Base-by-base conservation (phyloP, 2,888 invertebrate species). In the Tipula lateralis region DNA sequence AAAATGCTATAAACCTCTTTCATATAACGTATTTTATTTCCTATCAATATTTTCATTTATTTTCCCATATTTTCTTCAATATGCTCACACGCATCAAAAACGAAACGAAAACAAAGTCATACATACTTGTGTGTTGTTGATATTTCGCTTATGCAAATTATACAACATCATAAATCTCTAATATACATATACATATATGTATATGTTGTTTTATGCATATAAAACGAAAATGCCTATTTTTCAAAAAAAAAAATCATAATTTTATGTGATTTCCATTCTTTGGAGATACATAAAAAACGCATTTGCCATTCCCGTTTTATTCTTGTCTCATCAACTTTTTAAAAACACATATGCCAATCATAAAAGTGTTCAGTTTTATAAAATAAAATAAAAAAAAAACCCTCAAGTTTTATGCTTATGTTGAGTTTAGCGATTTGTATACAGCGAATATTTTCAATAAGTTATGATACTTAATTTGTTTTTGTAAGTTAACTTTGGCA, bases 111-210 rank as follows among this genome's bases (percentile, higher is more conserved):
- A 19, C 5, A 19, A 1, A n/a, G n/a, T 19, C 50, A 19, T 50
- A 50, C 19, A 19, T 50, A 19, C 13, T 44, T n/a, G n/a, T 32
- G n/a, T 44, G 39, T 44, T 50, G 44, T 50, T 50, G 44, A 16
- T 36, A 16, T 66, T 66, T 66, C 66, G 66, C 24, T 66, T 66
- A 66, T 66, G 66, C 66, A 66, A 66, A 66, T 66, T 66, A 66
- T 24, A 24, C 66, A 66, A 66, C 66, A 66, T 24, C 66, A 66
- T 66, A 66, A 66, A 66, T 66, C 66, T 66, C 66, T 19, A 24
- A 24, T 66, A 66, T 24, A 24, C 24, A 9, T 16, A 16, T 44
- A 7, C 6, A n/a, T 16, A n/a, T 32, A 32, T 32, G 6, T 32
- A 32, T 32, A 32, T 32, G 6, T 32, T 44, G 24, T 66, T 1